Conservation (phyloP, 2,797 vertebrate genomes). For the Pipistrellus nathusii region DNA sequence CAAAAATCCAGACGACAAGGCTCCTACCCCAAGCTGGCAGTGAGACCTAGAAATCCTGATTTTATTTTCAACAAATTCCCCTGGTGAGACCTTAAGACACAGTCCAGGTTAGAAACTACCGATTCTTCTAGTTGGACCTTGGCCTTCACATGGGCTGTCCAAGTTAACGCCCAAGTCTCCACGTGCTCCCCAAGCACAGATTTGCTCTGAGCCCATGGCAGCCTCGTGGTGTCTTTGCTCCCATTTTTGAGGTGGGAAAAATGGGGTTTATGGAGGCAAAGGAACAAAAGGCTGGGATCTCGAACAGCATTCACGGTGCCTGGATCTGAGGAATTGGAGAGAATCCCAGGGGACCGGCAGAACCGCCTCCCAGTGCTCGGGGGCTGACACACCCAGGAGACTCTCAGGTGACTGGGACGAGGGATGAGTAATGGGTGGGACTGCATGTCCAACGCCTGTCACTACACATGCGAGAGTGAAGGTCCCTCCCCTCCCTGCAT, state of each 20-base stretch:
- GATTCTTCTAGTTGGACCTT: neutral
- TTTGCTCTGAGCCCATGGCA: neutral
- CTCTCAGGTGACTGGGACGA: neutral
- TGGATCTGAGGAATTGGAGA: neutral
- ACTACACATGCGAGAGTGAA: accelerated
- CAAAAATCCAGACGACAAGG: neutral
- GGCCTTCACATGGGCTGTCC: neutral
- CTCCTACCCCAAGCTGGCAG: too few relatives aligned
- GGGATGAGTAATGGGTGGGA: neutral
- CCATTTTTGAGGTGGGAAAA: neutral
- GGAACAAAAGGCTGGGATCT: neutral
- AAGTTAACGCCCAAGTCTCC: neutral
- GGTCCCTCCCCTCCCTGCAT: neutral
- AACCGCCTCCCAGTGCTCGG: neutral
- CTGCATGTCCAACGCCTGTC: neutral
- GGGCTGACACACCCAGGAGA: neutral
- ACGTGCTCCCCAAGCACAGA: neutral
- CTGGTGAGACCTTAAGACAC: neutral
- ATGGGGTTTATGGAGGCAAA: neutral
- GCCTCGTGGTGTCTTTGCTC: neutral
- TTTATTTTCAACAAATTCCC: neutral
- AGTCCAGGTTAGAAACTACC: neutral
- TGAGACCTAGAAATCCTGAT: neutral
- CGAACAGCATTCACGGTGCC: neutral
- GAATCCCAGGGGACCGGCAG: neutral